phyloP scores from a whole-genome alignment of 2,113 vertebrate species.

The Puma concolor region DNA sequence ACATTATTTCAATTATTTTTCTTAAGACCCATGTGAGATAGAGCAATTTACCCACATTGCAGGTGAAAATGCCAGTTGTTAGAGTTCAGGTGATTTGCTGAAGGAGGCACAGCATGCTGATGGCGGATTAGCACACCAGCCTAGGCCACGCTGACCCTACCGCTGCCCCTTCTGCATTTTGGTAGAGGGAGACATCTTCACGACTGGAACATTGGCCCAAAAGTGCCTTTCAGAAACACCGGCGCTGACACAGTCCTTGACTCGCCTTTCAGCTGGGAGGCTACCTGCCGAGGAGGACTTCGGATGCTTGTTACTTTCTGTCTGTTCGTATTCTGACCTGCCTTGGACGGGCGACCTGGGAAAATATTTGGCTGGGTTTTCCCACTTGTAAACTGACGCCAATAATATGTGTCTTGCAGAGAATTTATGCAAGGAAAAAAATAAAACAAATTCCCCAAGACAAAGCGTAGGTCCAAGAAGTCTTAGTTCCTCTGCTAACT shows the following conservation, averaged over 20 bases:
- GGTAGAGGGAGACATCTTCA: background rate
- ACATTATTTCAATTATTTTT: background rate
- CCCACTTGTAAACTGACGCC: background rate
- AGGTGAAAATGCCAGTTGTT: too few relatives aligned
- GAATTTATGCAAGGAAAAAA: background rate
- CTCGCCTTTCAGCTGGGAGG: too few relatives aligned
- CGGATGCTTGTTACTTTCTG: background rate
- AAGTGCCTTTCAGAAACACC: background rate
- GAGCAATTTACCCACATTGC: background rate
- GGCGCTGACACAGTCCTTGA: background rate
- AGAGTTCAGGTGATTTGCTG: background rate
- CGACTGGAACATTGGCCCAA: background rate
- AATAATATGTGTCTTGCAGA: background rate
- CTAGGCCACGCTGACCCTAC: background rate
- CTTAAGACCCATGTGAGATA: accelerated
- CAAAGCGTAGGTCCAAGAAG: background rate
- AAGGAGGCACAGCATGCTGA: too few relatives aligned
- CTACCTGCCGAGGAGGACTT: background rate
- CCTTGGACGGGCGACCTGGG: background rate
- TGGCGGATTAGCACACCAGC: background rate
- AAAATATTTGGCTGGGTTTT: background rate
- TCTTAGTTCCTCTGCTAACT: background rate
- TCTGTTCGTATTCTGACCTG: background rate
- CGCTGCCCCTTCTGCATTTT: background rate
- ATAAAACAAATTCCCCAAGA: background rate